Evolutionary conservation across 2,797 vertebrate species (phyloP), one percentile per base, ranked within the genome.

Genomic region (Protonibea diacanthus): DNA sequence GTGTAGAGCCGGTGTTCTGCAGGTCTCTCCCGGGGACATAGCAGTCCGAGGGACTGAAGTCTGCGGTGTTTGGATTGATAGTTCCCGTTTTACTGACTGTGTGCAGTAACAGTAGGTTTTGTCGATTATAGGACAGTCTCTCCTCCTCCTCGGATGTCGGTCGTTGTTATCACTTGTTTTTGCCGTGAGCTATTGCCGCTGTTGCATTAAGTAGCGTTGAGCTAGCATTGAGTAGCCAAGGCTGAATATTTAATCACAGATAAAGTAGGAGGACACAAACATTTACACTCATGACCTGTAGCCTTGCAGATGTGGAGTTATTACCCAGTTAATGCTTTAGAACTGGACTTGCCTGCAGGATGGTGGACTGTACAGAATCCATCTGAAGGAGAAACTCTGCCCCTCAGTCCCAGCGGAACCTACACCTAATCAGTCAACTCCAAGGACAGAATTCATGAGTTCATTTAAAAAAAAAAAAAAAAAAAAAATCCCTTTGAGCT

Each of bases 391-490:
- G 65, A 87, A 73, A 75, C 48, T 74, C 58, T 74, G 56, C 49
- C 61, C 72, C 65, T 74, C 29, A 40, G 47, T 81, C 82, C 73
- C 58, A 47, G 58, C 0, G n/a, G 56, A 75, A 61, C 13, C 25
- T 66, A 71, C 71, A 68, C 44, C 78, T 82, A 75, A 85, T 78
- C 86, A 71, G 66, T 74, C 68, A 69, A 48, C 69, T 84, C 56
- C 77, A 85, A 88, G 86, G 88, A 83, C 74, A 61, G 67, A 80
- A 81, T 90, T 90, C 74, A 85, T 67, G 64, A 76, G 74, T 68
- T 86, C 61, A 86, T 81, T 33, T 2, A 33, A 33, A 33, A 33
- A 27, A 29, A 27, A 25, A 25, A 25, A 25, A 27, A 29, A 67
- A 82, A 86, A 80, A 62, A 57, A 51, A 42, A 64, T 74, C 51